A percentile compares a stretch with the other conserved stretches of the same genome.
These are phyloP conservation scores for Calidris pugnax DNA, from an alignment of 2,113 vertebrate species.

Conservation along the genomic window DNA sequence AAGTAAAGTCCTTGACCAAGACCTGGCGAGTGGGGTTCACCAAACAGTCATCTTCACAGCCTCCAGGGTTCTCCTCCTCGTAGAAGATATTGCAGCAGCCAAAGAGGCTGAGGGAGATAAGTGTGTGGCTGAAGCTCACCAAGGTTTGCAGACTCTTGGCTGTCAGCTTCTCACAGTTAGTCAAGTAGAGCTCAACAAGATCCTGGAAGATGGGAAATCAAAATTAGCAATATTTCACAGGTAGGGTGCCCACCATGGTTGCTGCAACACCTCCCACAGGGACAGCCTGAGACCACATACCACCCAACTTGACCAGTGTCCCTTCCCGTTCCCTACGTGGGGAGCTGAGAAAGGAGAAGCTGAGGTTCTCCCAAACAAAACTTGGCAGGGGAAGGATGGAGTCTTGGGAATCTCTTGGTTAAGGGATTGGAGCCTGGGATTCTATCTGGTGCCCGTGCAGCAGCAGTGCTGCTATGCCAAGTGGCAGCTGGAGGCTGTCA, in stretches of 20 bases:
- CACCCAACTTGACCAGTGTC: neutral
- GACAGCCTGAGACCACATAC: neutral
- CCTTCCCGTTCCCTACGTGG: neutral
- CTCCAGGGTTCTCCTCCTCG: slow-evolving; percentile 85
- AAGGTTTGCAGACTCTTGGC: slow-evolving; percentile 92
- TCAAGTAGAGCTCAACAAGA: slow-evolving; percentile 93
- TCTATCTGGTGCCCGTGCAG: neutral
- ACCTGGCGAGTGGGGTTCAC: slow-evolving; percentile 84
- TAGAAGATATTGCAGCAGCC: slow-evolving; percentile 92
- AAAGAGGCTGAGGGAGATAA: slow-evolving; percentile 93
- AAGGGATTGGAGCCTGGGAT: neutral
- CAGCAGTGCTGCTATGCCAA: fast-evolving
- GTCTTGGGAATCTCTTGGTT: neutral
- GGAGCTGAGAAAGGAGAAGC: neutral
- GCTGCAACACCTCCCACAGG: neutral
- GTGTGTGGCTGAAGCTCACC: slow-evolving; percentile 85
- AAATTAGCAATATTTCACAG: neutral
- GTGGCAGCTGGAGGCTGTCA: neutral
- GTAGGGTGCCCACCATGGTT: neutral
- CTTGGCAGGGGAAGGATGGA: neutral
- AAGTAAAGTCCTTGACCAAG: slow-evolving; percentile 90
- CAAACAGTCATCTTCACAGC: slow-evolving; percentile 84
- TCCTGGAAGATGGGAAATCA: slow-evolving; percentile 78
- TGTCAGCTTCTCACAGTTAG: slow-evolving; percentile 91
- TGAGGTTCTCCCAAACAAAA: neutral